phyloP scores from a whole-genome alignment of 2,797 vertebrate genomes.

The Toxotes lorentzi region DNA sequence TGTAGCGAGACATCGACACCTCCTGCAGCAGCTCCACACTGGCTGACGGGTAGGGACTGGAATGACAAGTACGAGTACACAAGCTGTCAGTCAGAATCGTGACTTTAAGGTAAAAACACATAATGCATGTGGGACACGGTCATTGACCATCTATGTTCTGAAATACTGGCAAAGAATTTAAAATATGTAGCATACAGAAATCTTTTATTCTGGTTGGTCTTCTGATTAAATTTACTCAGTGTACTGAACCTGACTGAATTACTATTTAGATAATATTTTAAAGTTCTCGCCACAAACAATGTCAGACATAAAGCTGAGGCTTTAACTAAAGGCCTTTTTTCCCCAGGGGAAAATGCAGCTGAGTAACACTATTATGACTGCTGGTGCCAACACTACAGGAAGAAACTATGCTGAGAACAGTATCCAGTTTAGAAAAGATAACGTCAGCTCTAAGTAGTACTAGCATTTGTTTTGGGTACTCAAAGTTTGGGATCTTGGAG shows the following conservation, averaged over 20 bases:
- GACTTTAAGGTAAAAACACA: not conserved
- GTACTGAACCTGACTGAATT: not conserved
- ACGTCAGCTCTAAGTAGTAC: not conserved
- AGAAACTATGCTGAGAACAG: not conserved
- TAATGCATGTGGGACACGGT: not conserved
- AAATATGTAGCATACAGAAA: not conserved
- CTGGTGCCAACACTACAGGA: constrained; percentile 12
- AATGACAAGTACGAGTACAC: constrained; percentile 6
- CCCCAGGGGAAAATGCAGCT: constrained; percentile 27
- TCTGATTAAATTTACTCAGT: not conserved
- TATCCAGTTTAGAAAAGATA: not conserved
- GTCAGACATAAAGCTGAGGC: constrained; percentile 5
- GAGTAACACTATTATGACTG: constrained; percentile 15
- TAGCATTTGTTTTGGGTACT: not conserved
- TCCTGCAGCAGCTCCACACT: constrained; percentile 95
- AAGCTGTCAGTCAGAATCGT: not conserved
- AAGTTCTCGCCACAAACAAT: not conserved
- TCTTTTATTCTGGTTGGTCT: not conserved
- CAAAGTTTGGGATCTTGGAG: not conserved
- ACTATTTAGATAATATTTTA: not conserved
- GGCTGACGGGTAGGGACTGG: constrained; percentile 89
- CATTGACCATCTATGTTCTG: not conserved
- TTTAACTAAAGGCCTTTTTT: constrained; percentile 42
- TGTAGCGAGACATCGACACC: constrained; percentile 98
- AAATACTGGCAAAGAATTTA: not conserved